A percentile compares a stretch with the other conserved stretches of the same genome.
Evolutionary conservation across 2,888 invertebrate species (phyloP).

Genomic region (Hydraecia micacea): DNA sequence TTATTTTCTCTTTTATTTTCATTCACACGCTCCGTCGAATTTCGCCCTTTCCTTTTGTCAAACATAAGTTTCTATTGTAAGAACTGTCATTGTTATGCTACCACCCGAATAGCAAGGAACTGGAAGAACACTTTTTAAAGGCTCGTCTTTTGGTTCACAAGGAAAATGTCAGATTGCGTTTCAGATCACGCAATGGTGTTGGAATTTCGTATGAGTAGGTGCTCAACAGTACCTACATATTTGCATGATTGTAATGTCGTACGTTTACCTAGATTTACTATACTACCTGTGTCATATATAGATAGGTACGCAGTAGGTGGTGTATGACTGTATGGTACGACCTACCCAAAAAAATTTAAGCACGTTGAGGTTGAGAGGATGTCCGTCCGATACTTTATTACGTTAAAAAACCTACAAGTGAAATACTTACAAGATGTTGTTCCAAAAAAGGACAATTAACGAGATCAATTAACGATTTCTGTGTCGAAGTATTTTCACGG

Average conservation of each 20-base stretch:
- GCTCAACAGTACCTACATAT: slow-evolving; percentile 43
- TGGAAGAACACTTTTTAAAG: slow-evolving; percentile 67
- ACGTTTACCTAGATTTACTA: slow-evolving; percentile 27
- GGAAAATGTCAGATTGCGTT: slow-evolving; percentile 55
- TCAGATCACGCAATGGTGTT: slow-evolving; percentile 57
- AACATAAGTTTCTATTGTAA: slow-evolving; percentile 83
- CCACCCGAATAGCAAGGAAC: slow-evolving; percentile 72
- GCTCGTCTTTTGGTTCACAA: slow-evolving; percentile 62
- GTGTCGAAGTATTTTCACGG: slow-evolving; percentile 82
- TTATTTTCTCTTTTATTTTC: slow-evolving; percentile 80
- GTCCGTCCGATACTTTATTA: slow-evolving; percentile 57
- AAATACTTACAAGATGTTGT: slow-evolving; percentile 69
- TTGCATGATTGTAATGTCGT: slow-evolving; percentile 33
- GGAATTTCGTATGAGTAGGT: slow-evolving; percentile 55
- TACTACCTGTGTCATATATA: background rate
- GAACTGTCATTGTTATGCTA: slow-evolving; percentile 82
- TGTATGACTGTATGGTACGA: background rate
- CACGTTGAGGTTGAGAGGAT: slow-evolving; percentile 52
- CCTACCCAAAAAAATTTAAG: background rate
- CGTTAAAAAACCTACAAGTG: slow-evolving; percentile 63
- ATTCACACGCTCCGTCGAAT: slow-evolving; percentile 79
- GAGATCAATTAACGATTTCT: slow-evolving; percentile 79
- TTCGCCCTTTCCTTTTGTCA: slow-evolving; percentile 79
- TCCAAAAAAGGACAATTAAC: slow-evolving; percentile 77
- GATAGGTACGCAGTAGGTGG: background rate